Conservation (phyloP, 2,888 invertebrate genomes). For the Cephus rjabovi region DNA sequence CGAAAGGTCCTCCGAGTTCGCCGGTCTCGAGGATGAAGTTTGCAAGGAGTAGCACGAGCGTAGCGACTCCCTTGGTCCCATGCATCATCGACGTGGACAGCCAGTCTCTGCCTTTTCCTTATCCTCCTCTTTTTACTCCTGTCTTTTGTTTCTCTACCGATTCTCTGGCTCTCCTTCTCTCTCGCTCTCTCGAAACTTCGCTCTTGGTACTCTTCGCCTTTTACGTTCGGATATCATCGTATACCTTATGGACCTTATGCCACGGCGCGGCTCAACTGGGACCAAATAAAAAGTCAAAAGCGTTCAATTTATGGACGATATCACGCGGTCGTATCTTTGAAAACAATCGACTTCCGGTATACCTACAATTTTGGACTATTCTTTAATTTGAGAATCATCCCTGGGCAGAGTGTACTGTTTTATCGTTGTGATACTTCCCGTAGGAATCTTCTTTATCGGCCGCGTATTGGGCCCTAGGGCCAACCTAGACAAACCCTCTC, state of each 20-base stretch:
- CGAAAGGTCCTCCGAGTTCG: slow-evolving; percentile 5
- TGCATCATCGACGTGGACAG: slow-evolving; percentile 60
- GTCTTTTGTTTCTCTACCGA: slow-evolving; percentile 24
- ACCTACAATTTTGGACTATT: no score
- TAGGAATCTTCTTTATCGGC: background rate
- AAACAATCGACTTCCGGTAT: no score
- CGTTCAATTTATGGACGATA: no score
- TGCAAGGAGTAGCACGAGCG: slow-evolving; percentile 13
- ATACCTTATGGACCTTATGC: no score
- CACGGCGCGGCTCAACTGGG: no score
- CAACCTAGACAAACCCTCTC: slow-evolving; percentile 14
- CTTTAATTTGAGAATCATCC: no score
- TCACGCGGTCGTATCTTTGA: no score
- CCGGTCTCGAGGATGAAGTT: slow-evolving; percentile 28
- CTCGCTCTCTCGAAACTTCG: slow-evolving; percentile 10
- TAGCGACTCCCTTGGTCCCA: slow-evolving; percentile 36
- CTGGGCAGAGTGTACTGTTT: no score
- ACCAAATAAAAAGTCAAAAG: no score
- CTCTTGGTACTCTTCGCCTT: background rate
- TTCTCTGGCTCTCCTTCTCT: slow-evolving; percentile 8
- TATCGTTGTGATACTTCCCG: no score
- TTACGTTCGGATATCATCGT: no score
- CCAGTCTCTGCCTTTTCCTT: slow-evolving; percentile 17
- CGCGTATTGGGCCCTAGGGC: background rate
- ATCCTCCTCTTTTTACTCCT: slow-evolving; percentile 18